Base-by-base conservation (phyloP, 2,888 invertebrate species). In the Stegophylla sp. region DNA sequence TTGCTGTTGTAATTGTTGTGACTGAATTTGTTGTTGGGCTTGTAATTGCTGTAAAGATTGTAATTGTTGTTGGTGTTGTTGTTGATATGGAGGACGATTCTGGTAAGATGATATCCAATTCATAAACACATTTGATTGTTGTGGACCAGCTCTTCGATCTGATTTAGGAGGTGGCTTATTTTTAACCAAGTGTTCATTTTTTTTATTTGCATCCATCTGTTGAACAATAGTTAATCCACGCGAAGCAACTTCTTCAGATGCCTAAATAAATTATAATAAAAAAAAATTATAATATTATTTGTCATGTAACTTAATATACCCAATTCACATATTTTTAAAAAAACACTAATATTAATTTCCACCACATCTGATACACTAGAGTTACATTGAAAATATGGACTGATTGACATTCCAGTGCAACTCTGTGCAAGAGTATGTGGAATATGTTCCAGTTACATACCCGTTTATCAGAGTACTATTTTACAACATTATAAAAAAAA, bases 151-250 rank as follows among this genome's bases (percentile, higher is more conserved):
- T 69, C 48, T 79, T 51, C 17, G 28, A 48, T 59, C 79, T 34
- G 59, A 17, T 7, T 41, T 63, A 0, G 34, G 71, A 3, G 69
- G 34, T n/a, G 59, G 34, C 26, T 69, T 77, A 23, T 59, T 77
- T 5, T 48, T 10, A 23, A 17, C 5, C 5, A 17, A n/a, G 4
- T 61, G 48, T 23, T 48, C 34, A 59, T 45, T 77, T 28, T 71
- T 63, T 79, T 79, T 45, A 13, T 71, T 69, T 1, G 7, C 15
- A 56, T 79, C 61, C 34, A 71, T 79, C 48, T 79, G 45, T 61
- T 79, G 48, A 48, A 79, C 13, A 79, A 79, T 71, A 51, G n/a
- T 63, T n/a, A 71, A 79, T 1, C n/a, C 61, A 48, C 79, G 79
- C 51, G 71, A 34, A 51, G 79, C 71, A 69, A 79, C 61, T 20